Conservation (phyloP, 2,797 vertebrate genomes). For the Amblyraja radiata region DNA sequence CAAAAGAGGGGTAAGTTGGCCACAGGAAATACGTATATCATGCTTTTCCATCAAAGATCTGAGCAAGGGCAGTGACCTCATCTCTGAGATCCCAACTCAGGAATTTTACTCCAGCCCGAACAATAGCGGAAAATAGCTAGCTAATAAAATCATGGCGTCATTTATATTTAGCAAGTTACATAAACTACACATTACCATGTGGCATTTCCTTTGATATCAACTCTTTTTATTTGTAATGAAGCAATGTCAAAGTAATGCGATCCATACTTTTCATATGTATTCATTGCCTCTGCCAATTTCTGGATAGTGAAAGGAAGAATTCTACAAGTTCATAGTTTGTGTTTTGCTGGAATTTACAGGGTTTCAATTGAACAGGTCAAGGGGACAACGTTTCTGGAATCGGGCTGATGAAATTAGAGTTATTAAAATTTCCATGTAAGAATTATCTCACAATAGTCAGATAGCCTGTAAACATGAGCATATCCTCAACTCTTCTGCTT, state of each 20-base stretch:
- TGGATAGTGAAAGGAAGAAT: background rate
- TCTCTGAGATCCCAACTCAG: slow-evolving; percentile 28
- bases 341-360: background rate
- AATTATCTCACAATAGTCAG: background rate
- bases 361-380: slow-evolving; percentile 11
- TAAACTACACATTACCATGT: background rate
- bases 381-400: background rate
- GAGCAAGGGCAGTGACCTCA: slow-evolving; percentile 34
- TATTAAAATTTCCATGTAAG: background rate
- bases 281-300: background rate
- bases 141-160: slow-evolving; percentile 30
- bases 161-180: slow-evolving; percentile 23
- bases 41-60: slow-evolving; percentile 37
- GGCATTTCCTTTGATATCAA: slow-evolving; percentile 19
- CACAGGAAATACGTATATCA: slow-evolving; percentile 39
- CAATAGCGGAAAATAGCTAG: slow-evolving; percentile 17
- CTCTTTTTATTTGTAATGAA: background rate
- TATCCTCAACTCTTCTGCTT: too few relatives aligned
- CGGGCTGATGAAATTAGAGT: background rate
- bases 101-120: slow-evolving; percentile 31
- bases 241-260: background rate
- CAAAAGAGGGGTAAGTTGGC: slow-evolving; percentile 40
- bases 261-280: background rate
- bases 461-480: too few relatives aligned
- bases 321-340: slow-evolving; percentile 15